These are phyloP conservation scores for Oeneis ivallda DNA, from an alignment of 2,888 invertebrate genomes.

Conservation along the genomic window DNA sequence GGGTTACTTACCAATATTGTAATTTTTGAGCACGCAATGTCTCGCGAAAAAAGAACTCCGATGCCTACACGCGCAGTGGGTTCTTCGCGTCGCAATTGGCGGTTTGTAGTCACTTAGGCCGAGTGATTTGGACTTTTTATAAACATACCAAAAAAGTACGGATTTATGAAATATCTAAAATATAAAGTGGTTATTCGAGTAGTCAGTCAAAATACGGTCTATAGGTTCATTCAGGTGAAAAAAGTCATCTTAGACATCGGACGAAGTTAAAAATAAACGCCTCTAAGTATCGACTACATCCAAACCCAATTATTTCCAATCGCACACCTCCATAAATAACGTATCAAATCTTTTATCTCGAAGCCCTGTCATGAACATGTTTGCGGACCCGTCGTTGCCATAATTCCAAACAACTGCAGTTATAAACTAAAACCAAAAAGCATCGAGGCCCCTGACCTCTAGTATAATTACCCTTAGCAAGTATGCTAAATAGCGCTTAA, in stretches of 20 bases:
- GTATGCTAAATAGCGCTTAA: neutral
- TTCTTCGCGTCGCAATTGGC: no score
- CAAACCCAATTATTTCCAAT: conserved; percentile 24
- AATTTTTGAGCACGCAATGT: no score
- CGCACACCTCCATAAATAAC: conserved; percentile 31
- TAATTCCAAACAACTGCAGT: conserved; percentile 50
- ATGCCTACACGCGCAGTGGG: no score
- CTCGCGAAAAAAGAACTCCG: no score
- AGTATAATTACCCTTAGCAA: neutral
- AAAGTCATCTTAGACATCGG: neutral
- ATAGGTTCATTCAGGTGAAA: no score
- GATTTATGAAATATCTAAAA: no score
- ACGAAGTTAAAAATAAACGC: conserved; percentile 7
- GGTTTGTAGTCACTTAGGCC: no score
- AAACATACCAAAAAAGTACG: no score
- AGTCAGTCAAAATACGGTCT: no score
- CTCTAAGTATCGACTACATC: conserved; percentile 8
- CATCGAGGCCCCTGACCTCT: neutral
- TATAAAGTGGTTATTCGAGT: no score
- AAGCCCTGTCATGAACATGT: conserved; percentile 25
- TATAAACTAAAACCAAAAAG: conserved; percentile 43
- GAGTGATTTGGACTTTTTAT: no score
- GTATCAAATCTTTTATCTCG: conserved; percentile 34
- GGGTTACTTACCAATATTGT: no score
- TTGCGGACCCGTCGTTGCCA: conserved; percentile 37